Conservation (phyloP, 92 coral and sea anemone genomes). For the Galaxea fascicularis region DNA sequence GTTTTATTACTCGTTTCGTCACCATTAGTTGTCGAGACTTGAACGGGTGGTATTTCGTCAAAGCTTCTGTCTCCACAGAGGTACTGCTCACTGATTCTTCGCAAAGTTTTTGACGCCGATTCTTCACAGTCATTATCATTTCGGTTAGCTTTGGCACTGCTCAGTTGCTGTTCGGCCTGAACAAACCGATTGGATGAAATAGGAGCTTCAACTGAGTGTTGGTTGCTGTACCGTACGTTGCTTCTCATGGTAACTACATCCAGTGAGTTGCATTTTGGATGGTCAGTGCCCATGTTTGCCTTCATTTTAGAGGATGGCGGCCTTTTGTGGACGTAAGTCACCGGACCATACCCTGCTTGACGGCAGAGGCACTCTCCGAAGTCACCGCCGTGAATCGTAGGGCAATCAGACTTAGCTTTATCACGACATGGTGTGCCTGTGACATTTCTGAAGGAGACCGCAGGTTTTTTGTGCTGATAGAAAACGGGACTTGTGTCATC, state of each 20-base stretch:
- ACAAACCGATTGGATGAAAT: not conserved
- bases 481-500: not conserved
- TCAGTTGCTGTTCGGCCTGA: not conserved
- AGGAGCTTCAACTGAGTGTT: not conserved
- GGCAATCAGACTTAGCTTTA: not conserved
- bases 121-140: not conserved
- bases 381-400: not conserved
- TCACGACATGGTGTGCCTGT: not conserved
- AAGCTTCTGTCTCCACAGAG: constrained; percentile 23
- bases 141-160: not conserved
- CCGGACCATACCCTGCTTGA: not conserved
- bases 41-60: constrained; percentile 8
- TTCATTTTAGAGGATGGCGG: not conserved
- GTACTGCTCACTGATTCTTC: not conserved
- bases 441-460: constrained; percentile 6
- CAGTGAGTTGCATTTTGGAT: not conserved
- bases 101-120: not conserved
- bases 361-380: not conserved
- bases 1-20: not conserved
- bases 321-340: not conserved
- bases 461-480: not conserved
- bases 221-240: not conserved
- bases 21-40: not conserved
- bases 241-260: not conserved
- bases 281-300: not conserved